These are phyloP conservation scores for Hyaena hyaena DNA, from an alignment of 2,113 vertebrate genomes.

Conservation along the genomic window DNA sequence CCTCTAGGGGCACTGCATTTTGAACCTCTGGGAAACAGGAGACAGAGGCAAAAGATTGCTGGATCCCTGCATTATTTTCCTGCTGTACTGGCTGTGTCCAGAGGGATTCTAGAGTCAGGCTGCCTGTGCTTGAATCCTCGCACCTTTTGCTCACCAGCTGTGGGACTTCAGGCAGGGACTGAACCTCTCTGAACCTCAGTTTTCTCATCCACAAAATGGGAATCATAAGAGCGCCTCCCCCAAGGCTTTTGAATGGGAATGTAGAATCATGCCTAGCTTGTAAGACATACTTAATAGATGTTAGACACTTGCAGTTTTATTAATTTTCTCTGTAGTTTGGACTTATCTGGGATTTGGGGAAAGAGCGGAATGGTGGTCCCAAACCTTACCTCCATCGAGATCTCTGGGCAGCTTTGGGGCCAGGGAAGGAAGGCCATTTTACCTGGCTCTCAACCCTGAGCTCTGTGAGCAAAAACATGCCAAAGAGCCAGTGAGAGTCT, in stretches of 20 bases:
- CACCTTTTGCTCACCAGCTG: background rate
- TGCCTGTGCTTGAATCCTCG: background rate
- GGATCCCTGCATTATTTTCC: background rate
- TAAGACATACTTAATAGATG: background rate
- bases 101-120: background rate
- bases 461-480: background rate
- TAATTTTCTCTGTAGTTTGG: background rate
- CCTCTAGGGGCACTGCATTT: background rate
- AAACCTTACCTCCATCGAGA: background rate
- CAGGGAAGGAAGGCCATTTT: background rate
- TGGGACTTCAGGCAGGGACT: background rate
- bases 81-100: background rate
- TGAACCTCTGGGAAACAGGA: background rate
- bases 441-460: background rate
- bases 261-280: background rate
- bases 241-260: background rate
- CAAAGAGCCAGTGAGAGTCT: background rate
- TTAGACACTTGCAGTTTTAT: background rate
- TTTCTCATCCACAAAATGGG: background rate
- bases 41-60: accelerated
- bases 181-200: background rate
- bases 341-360: background rate
- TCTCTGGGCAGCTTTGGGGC: background rate
- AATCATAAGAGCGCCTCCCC: background rate
- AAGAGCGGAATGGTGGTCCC: background rate